Percentiles rank a stretch among this genome's conserved stretches.
Conservation (phyloP, 2,888 invertebrate species). For the Amphipoea lucens region DNA sequence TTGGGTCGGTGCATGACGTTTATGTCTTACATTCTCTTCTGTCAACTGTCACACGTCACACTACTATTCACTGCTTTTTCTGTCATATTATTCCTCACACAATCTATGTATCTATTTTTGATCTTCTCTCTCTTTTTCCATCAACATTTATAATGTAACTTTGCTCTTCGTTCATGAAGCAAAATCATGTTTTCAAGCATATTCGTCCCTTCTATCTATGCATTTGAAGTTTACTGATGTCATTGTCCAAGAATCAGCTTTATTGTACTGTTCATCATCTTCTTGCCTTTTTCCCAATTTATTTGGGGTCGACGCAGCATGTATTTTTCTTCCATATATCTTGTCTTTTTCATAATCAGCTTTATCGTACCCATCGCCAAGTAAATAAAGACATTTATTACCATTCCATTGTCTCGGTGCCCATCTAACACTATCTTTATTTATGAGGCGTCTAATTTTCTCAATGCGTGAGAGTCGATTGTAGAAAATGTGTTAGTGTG, state of each 20-base stretch:
- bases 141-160: not conserved
- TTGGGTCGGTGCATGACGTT: not conserved
- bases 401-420: conserved; percentile 27
- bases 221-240: not conserved
- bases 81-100: too few relatives aligned
- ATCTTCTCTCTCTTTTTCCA: not conserved
- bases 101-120: too few relatives aligned
- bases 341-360: not conserved
- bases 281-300: not conserved
- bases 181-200: not conserved
- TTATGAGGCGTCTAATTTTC: conserved; percentile 34
- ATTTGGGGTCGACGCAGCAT: not conserved
- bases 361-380: not conserved
- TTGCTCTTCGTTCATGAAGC: not conserved
- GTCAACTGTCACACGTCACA: fast-evolving
- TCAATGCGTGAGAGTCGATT: conserved; percentile 31
- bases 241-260: not conserved
- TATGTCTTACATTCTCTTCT: not conserved
- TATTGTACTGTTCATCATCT: not conserved
- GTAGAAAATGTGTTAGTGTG: conserved; percentile 20
- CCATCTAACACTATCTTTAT: conserved; percentile 23
- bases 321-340: not conserved
- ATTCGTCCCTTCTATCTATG: not conserved
- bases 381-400: conserved; percentile 26
- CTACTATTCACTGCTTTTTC: not conserved